A percentile compares a stretch with the other conserved stretches of the same genome.
Evolutionary conservation across 1,140 invertebrate species (phyloP).

Genomic region (Anastrepha ludens): DNA sequence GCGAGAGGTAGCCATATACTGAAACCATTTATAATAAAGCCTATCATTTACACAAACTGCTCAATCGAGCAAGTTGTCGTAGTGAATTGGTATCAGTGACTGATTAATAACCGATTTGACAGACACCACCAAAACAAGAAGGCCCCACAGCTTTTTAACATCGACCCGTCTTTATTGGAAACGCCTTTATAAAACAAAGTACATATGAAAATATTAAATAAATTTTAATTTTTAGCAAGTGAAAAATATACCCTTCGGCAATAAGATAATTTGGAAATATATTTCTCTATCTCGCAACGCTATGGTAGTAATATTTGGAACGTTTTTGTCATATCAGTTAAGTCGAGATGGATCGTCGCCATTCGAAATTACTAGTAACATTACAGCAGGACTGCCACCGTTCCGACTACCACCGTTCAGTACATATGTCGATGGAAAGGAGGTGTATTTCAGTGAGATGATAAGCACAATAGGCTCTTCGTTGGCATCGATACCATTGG

Average conservation of each 20-base stretch:
- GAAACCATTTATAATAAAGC: no score
- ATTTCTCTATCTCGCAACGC: slow-evolving; percentile 88
- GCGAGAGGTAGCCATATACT: no score
- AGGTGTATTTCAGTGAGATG: slow-evolving; percentile 78
- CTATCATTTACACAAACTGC: no score
- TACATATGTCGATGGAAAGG: slow-evolving; percentile 73
- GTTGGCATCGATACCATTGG: slow-evolving; percentile 82
- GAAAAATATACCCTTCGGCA: slow-evolving; percentile 72
- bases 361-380: slow-evolving; percentile 80
- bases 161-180: no score
- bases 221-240: slow-evolving; percentile 82
- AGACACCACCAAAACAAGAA: no score
- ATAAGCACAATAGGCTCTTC: slow-evolving; percentile 79
- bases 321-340: slow-evolving; percentile 79
- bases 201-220: background rate
- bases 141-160: no score
- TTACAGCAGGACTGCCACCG: slow-evolving; percentile 79
- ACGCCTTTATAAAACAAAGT: background rate
- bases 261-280: slow-evolving; percentile 83
- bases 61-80: no score
- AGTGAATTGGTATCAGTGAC: no score
- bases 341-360: slow-evolving; percentile 76
- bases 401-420: slow-evolving; percentile 80
- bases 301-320: slow-evolving; percentile 84
- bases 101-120: no score